A percentile compares a stretch with the other conserved stretches of the same genome.
Evolutionary conservation across 2,888 invertebrate genomes (phyloP).

Genomic region (Exocentrus adspersus): DNA sequence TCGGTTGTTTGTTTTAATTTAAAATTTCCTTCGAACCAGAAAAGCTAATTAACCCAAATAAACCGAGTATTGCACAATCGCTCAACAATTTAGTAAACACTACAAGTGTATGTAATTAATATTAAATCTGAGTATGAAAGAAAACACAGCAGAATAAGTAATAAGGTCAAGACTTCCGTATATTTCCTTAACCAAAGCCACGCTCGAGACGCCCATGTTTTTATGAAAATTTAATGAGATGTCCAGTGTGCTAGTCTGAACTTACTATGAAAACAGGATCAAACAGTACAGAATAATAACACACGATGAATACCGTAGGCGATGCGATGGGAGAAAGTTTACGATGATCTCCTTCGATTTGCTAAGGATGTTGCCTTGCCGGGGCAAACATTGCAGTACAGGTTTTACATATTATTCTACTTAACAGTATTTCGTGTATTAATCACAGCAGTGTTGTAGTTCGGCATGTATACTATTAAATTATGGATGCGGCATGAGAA

Average conservation of each 20-base stretch:
- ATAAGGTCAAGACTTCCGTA: conserved; percentile 19
- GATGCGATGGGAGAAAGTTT: conserved; percentile 55
- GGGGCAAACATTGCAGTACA: not conserved
- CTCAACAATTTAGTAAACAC: not conserved
- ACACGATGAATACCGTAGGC: conserved; percentile 49
- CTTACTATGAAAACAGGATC: conserved; percentile 36
- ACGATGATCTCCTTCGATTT: conserved; percentile 55
- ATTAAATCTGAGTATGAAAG: not conserved
- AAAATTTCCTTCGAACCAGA: not conserved
- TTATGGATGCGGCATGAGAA: not conserved
- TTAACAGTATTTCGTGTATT: not conserved
- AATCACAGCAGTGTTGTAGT: not conserved
- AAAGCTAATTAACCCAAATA: not conserved
- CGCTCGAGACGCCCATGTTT: conserved; percentile 42
- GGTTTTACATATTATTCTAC: conserved; percentile 3
- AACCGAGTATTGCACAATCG: not conserved
- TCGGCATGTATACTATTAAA: not conserved
- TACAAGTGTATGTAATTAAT: conserved; percentile 4
- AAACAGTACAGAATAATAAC: conserved; percentile 48
- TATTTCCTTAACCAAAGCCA: conserved; percentile 5
- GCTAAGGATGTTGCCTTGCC: conserved; percentile 23
- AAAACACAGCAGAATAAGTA: conserved; percentile 5
- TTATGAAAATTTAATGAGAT: conserved; percentile 41
- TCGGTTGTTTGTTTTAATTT: not conserved
- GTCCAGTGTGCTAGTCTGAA: conserved; percentile 33